These are phyloP conservation scores for Chiropotes sagulatus DNA, from an alignment of 2,797 vertebrate species.

Conservation along the genomic window DNA sequence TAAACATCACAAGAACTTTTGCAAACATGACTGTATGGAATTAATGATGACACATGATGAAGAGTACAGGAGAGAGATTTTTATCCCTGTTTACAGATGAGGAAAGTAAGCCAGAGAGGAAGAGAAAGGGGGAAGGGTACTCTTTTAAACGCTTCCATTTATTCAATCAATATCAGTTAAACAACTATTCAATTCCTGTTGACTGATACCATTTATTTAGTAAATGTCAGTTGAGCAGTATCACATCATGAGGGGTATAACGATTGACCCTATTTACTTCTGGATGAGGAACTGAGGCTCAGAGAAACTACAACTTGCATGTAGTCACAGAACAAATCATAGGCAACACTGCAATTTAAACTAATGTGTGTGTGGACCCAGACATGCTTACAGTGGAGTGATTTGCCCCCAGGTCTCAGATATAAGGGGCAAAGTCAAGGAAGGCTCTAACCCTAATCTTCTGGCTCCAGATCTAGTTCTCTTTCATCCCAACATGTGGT, in stretches of 20 bases:
- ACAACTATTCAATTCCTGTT: neutral
- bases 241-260: neutral
- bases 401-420: neutral
- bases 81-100: neutral
- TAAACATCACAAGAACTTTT: neutral
- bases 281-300: neutral
- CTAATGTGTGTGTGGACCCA: neutral
- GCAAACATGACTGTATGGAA: neutral
- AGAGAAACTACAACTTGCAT: neutral
- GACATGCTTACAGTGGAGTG: neutral
- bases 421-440: neutral
- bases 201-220: neutral
- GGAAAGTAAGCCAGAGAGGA: neutral
- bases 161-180: conserved; percentile 10
- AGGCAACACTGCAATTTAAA: neutral
- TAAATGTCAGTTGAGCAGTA: neutral
- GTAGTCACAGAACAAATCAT: neutral
- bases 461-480: neutral
- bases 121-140: neutral
- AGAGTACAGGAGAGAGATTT: neutral
- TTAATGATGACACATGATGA: conserved; percentile 7
- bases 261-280: neutral
- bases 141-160: neutral
- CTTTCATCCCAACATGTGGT: neutral
- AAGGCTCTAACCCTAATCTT: neutral